Evolutionary conservation across 2,888 invertebrate species (phyloP).

Genomic region (Rapana venosa): DNA sequence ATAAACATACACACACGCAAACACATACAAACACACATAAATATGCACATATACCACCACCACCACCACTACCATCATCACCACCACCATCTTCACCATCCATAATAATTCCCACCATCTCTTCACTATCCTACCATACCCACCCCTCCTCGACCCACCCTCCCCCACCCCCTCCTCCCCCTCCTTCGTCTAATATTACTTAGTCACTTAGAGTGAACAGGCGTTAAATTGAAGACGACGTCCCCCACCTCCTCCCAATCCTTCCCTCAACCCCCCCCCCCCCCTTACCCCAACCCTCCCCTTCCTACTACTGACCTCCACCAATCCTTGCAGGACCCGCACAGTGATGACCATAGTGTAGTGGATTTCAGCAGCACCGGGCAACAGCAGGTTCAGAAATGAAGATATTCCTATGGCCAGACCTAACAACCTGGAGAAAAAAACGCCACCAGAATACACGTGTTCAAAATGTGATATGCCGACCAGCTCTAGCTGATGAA

Average conservation of each 20-base stretch:
- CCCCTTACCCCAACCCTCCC: neutral
- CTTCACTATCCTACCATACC: neutral
- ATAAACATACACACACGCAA: neutral
- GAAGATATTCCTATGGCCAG: conserved; percentile 95
- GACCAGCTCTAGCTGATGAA: too few species aligned
- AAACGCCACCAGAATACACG: too few species aligned
- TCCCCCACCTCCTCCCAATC: neutral
- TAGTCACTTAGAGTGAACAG: too few species aligned
- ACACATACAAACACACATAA: neutral
- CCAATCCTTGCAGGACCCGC: conserved; percentile 95
- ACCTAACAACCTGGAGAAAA: conserved; percentile 88
- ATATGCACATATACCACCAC: conserved; percentile 3
- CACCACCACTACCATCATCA: neutral
- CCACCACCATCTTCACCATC: neutral
- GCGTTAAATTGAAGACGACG: too few species aligned
- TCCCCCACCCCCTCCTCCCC: neutral
- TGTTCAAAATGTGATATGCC: too few species aligned
- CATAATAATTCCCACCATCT: too few species aligned
- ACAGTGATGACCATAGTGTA: conserved; percentile 91
- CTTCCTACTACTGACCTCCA: conserved; percentile 78
- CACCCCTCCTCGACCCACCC: neutral
- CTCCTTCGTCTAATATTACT: too few species aligned
- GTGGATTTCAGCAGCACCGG: conserved; percentile 88
- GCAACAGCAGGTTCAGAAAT: conserved; percentile 94
- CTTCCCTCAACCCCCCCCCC: neutral